These are phyloP conservation scores for Neosilurus mollespiculum DNA, from an alignment of 2,797 vertebrate genomes.

Conservation along the genomic window DNA sequence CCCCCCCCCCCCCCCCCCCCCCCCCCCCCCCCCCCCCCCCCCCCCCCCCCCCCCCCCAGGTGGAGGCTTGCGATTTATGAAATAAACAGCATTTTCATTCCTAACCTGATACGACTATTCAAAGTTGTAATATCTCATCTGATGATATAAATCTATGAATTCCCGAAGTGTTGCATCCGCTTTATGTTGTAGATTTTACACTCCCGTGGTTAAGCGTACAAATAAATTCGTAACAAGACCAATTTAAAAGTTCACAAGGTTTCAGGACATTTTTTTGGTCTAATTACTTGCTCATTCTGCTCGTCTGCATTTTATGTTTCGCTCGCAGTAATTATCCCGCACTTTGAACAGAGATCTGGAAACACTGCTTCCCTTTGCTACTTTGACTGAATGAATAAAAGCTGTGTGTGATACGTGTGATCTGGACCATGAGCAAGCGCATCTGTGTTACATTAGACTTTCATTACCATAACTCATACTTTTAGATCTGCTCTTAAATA, in stretches of 20 bases:
- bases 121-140: background rate
- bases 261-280: background rate
- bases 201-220: background rate
- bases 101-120: background rate
- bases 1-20: no score
- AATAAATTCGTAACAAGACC: conserved; percentile 4
- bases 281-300: conserved; percentile 18
- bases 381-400: conserved; percentile 42
- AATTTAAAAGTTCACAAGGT: conserved; percentile 31
- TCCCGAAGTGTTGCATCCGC: background rate
- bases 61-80: background rate
- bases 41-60: no score
- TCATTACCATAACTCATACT: conserved; percentile 50
- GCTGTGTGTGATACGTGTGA: conserved; percentile 40
- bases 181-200: conserved; percentile 1
- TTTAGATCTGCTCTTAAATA: conserved; percentile 44
- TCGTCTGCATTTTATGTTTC: conserved; percentile 40
- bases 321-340: conserved; percentile 22
- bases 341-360: conserved; percentile 40
- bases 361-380: conserved; percentile 33
- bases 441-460: conserved; percentile 55
- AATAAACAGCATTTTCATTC: conserved; percentile 1
- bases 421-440: conserved; percentile 42
- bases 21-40: no score
- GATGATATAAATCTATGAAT: background rate